Percentiles rank a stretch among this genome's conserved stretches.
phyloP scores from a whole-genome alignment of 2,888 invertebrate genomes.

The Andrena marginata region DNA sequence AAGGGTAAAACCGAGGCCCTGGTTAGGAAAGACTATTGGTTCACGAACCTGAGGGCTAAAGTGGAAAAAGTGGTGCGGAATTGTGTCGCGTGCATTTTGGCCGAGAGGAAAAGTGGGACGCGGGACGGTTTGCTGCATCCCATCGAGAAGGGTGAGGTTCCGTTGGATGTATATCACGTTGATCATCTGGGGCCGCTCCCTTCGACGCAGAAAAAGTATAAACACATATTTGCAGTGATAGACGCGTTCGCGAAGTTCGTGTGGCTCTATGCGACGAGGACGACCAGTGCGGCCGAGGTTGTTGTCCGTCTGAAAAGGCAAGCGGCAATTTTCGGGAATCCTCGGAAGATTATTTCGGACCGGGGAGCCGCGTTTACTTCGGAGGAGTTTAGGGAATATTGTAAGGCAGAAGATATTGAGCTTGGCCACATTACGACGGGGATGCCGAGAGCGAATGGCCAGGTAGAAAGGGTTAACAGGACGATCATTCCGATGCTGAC shows the following conservation, averaged over 20 bases:
- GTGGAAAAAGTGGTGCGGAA: background rate
- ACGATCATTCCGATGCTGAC: too few relatives aligned
- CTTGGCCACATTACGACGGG: too few relatives aligned
- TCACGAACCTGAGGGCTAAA: background rate
- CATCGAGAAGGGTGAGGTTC: background rate
- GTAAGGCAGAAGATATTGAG: too few relatives aligned
- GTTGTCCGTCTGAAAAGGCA: too few relatives aligned
- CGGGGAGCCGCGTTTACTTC: too few relatives aligned
- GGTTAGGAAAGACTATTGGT: background rate
- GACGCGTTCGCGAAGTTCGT: slow-evolving; percentile 11
- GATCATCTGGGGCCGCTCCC: background rate
- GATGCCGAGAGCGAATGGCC: too few relatives aligned
- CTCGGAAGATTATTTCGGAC: too few relatives aligned
- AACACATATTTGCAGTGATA: slow-evolving; percentile 7
- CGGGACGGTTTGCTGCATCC: background rate
- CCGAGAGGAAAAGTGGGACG: background rate
- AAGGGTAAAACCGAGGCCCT: too few relatives aligned
- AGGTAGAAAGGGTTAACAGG: too few relatives aligned
- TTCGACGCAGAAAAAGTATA: background rate
- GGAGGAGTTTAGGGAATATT: too few relatives aligned
- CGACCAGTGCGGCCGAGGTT: too few relatives aligned
- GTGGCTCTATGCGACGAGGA: slow-evolving; percentile 6
- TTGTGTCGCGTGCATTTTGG: background rate
- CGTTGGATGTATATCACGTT: background rate
- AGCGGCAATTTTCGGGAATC: too few relatives aligned